Evolutionary conservation across 35 echinoderm and acorn worm genomes (phyloP).

Genomic region (Ophiothrix spiculata): DNA sequence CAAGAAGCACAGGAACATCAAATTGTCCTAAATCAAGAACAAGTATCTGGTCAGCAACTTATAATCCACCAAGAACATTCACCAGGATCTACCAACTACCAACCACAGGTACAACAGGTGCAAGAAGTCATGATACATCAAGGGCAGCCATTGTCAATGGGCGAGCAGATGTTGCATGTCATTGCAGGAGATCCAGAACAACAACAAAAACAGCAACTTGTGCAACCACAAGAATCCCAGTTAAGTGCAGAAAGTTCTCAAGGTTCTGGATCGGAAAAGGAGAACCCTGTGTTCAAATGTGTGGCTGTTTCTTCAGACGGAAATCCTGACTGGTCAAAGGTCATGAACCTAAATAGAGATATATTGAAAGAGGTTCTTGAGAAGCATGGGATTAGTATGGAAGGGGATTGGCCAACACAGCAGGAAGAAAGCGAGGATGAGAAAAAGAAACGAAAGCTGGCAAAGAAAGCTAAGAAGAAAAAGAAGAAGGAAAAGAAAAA

Average conservation of each 20-base stretch:
- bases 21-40: neutral
- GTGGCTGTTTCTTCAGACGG: neutral
- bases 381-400: neutral
- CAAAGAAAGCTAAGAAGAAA: neutral
- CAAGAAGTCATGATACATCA: too few relatives aligned
- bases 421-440: neutral
- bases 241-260: too few relatives aligned
- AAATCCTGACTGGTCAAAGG: neutral
- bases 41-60: neutral
- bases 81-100: neutral
- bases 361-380: slow-evolving; percentile 2
- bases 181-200: too few relatives aligned
- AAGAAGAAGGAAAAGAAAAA: neutral
- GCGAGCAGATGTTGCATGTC: too few relatives aligned
- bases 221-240: too few relatives aligned
- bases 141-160: too few relatives aligned
- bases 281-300: neutral
- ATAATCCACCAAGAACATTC: neutral
- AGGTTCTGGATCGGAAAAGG: neutral
- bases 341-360: slow-evolving; percentile 3
- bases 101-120: too few relatives aligned
- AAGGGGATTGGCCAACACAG: neutral
- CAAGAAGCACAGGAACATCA: neutral
- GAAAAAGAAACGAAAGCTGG: neutral
- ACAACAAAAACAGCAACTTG: too few relatives aligned